A percentile compares a stretch with the other conserved stretches of the same genome.
Conservation (phyloP, 2,888 invertebrate genomes). For the Spodoptera littoralis region DNA sequence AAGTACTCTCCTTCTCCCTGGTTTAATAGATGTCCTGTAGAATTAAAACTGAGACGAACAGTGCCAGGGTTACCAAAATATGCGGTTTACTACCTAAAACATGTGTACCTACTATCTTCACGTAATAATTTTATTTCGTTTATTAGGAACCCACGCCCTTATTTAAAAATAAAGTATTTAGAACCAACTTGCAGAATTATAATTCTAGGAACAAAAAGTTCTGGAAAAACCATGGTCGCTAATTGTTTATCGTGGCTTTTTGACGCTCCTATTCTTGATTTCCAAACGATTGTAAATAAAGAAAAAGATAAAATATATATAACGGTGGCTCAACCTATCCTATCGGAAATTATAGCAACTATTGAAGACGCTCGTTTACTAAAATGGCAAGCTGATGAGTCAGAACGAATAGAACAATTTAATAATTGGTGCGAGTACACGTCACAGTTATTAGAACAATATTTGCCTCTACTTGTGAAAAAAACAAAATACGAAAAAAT, state of each 20-base stretch:
- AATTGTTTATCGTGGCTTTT: conserved; percentile 87
- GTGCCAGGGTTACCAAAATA: conserved; percentile 85
- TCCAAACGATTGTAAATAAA: conserved; percentile 62
- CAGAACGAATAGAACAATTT: conserved; percentile 71
- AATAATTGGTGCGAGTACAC: conserved; percentile 74
- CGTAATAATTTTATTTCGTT: conserved; percentile 86
- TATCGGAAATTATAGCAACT: conserved; percentile 79
- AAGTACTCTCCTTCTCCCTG: conserved; percentile 86
- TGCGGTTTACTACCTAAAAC: conserved; percentile 89
- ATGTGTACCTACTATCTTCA: conserved; percentile 89
- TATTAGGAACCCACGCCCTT: conserved; percentile 90
- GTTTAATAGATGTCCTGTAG: conserved; percentile 90
- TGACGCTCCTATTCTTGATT: conserved; percentile 81
- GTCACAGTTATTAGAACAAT: conserved; percentile 59
- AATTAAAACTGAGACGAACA: conserved; percentile 87
- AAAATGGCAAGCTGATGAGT: conserved; percentile 78
- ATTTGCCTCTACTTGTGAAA: conserved; percentile 64
- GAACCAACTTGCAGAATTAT: conserved; percentile 89
- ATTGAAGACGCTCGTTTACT: conserved; percentile 75
- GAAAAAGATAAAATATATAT: conserved; percentile 72
- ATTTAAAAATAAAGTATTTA: conserved; percentile 87
- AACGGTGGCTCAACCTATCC: conserved; percentile 70
- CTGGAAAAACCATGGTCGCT: conserved; percentile 89
- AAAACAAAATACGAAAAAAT: conserved; percentile 33
- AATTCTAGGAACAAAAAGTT: conserved; percentile 89